Evolutionary conservation across 2,888 invertebrate species (phyloP), one percentile per base, ranked within the genome.

Genomic region (Papilio elwesi): DNA sequence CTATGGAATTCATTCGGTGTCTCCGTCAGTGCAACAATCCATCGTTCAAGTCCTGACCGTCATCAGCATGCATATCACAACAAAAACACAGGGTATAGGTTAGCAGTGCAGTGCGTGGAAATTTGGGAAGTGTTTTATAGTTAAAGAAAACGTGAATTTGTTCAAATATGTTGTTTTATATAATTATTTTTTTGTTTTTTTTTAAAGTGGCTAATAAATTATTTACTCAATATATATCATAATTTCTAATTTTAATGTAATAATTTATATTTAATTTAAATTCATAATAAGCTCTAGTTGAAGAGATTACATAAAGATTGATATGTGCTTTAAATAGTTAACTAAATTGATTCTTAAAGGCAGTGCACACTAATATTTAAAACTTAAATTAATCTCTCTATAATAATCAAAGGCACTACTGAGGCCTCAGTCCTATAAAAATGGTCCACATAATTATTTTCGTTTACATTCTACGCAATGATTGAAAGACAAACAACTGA

Each of bases 31-130:
- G 93, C 86, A 92, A 89, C 81, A 92, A 85, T 86, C 93, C 93
- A 82, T 93, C 92, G 89, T 93, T 93, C 87, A 93, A 88, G 88
- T 93, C 93, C 93, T 93, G 92, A 81, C 85, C 83, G 85, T 85
- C 89, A 86, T 83, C 88, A 87, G 92, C 92, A 91, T 92, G 92
- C 93, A 90, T 85, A 86, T 86, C 90, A 91, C 90, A 91, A 85
- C 87, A 87, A 88, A 72, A 91, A 88, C 84, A 87, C 82, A 83
- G 79, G 81, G 43, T 48, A 68, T 79, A 82, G 80, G 85, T 91
- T 92, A 92, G 90, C 90, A 75, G 88, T 87, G 89, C 90, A 82
- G 82, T 78, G 79, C 77, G 47, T 77, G 78, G 81, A 74, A 67
- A 69, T 66, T 53, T 70, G 76, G 78, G 67, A 36, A 69, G 36